Evolutionary conservation across 64 coral and sea anemone species (phyloP), one percentile per base, ranked within the genome.

Genomic region (Stichodactyla helianthus): DNA sequence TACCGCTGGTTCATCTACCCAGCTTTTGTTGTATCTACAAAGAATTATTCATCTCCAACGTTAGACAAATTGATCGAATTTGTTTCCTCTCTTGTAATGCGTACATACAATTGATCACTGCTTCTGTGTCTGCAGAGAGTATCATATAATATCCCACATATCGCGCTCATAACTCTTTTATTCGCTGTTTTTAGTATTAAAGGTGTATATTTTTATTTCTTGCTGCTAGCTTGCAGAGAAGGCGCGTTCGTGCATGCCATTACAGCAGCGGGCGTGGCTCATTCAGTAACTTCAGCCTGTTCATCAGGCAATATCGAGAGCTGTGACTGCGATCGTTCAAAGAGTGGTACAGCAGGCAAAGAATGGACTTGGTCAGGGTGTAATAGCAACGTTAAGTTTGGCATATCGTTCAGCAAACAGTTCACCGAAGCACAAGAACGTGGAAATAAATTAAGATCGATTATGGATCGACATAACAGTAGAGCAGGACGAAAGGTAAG

Each of bases 351-450:
- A 6, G 77, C 97, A 11, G 82, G 27, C 27, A 89, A 92, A 35
- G 90, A 90, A 25, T 99, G 93, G 93, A 92, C 90, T n/a, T 99
- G 97, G 97, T 86, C 90, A 15, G 97, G 97, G 5, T 99, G 97
- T 35, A 94, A 85, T 50, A 99, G 97, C 28, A 99, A 99, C 64
- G 81, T 95, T 7, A 93, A 99, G 76, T 99, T 99, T 91, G 97
- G 93, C 4, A 88, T 74, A 25, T 77, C 77, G 79, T 94, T 99
- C 50, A 85, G 93, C 51, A 87, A 99, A 79, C 84, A 93, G 26
- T 99, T 99, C 60, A 89, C 93, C 44, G 88, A 89, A 7, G 90
- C 93, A 0, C 91, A 91, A 56, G 85, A 92, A 14, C 88, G 85
- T 13, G 97, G 97, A 0, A 89, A 87, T 52, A 86, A 26, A 13